Base-by-base conservation (phyloP, 2,113 vertebrate genomes). In the Asarcornis scutulata region DNA sequence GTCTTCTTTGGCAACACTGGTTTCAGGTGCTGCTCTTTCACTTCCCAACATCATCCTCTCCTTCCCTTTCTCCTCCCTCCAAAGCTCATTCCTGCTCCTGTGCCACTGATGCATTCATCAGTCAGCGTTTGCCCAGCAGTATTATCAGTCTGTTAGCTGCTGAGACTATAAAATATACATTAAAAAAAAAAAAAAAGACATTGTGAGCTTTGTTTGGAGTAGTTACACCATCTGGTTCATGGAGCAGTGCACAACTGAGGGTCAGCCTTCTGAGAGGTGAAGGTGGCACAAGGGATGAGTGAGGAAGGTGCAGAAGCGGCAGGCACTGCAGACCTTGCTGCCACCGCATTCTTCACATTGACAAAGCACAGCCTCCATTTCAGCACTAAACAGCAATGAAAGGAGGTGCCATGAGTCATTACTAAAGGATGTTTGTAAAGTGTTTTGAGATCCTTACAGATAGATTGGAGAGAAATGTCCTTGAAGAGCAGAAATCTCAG, bases 321-420 rank as follows among this genome's bases (percentile, higher is more conserved):
- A 63, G 50, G 40, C 1, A 2, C 59, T 77, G 79, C 66, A 94
- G 55, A n/a, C 5, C 75, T 90, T 74, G 36, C 55, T 56, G 83
- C 83, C 59, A n/a, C 86, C 42, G 23, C 13, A 5, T 59, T 71
- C 83, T 81, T 81, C 34, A 11, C 34, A 64, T 31, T 42, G 46
- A 78, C 36, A 71, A 84, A 36, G 40, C 14, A 23, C 2, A 7
- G 79, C 40, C 59, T 93, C 64, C 52, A 55, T 83, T 89, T 93
- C 63, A 67, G n/a, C 36, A 16, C 32, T 66, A 58, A 87, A 68
- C 9, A 36, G 48, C 38, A 31, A 46, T 1, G 34, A 59, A 64
- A 86, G 71, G 89, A 74, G 50, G 81, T 87, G 58, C 55, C 85
- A 32, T 91, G 85, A 96, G 90, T 93, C 82, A 83, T 64, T 34